Base-by-base conservation (phyloP, 2,797 vertebrate genomes). In the Sandelia bainsii region DNA sequence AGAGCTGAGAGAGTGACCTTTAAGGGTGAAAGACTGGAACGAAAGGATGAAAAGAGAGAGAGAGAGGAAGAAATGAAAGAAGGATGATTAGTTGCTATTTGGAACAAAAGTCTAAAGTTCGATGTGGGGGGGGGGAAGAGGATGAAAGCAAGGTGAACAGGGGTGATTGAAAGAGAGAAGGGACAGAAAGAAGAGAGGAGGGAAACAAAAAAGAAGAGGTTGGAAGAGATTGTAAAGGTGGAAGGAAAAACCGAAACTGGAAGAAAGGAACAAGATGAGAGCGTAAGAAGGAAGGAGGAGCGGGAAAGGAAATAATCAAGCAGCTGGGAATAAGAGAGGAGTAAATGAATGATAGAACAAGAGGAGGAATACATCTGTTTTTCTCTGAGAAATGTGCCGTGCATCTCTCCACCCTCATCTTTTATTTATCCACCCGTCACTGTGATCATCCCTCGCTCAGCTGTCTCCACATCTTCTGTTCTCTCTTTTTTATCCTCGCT, bases 1-100 rank as follows among this genome's bases (percentile, higher is more conserved):
- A n/a, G 19, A 56, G 58, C 34, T 42, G 8, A 34, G 32, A 34
- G 23, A 49, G 64, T 73, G 45, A 73, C 48, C 54, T 65, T 59
- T 59, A 11, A 27, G 17, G 17, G 50, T 16, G 45, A 8, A 17
- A 16, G 19, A 5, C 10, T 8, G 25, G 3, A 27, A 45, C 1
- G 14, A 39, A 17, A 4, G 37, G 3, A 4, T 11, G 29, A 29
- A 7, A 7, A 29, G 29, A 7, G 3, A 29, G 29, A 29, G 29
- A 8, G 6, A 56, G n/a, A 14, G 12, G 22, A 29, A 19, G 17
- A 13, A 6, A 37, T 2, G 19, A 13, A 2, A 1, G 12, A 2
- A 13, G 3, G 20, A 5, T 32, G 25, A 25, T 25, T 25, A 25
- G 25, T 25, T 25, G 4, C 25, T 25, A 25, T 25, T 25, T 25